Base-by-base conservation (phyloP, 2,797 vertebrate genomes). In the Epinephelus coioides region DNA sequence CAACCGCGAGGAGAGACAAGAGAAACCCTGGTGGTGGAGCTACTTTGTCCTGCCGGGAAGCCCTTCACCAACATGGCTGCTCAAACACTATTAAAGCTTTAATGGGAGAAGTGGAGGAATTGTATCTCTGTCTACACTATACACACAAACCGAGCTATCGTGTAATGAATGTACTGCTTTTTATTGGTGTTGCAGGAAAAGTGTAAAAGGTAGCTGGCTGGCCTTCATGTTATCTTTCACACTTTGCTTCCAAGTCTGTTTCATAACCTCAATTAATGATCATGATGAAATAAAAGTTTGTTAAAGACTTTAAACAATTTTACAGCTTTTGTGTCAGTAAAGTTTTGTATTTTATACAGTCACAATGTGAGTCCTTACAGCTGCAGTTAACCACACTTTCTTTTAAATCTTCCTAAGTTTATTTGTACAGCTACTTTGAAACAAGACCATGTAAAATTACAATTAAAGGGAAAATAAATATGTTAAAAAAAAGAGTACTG, bases 21-120 rank as follows among this genome's bases (percentile, higher is more conserved):
- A 96, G 88, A 98, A 97, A 83, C 98, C 98, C 0, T 98, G 97
- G 98, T 99, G 98, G 98, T 99, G 98, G 98, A 95, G 92, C 12
- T 99, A 99, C 86, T 98, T 99, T 86, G 91, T 91, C 6, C 93
- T 89, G 1, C 81, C 96, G 0, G 95, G 94, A 34, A 90, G 85
- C 3, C 90, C 95, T 3, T 89, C 94, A 12, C 97, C 98, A 0
- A 94, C 95, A 69, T 99, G 98, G 98, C 92, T 99, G 77, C 96
- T 99, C 40, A 97, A 96, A 87, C 94, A 95, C 46, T 91, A 93
- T 71, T 94, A 90, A 86, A 85, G 76, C 40, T 15, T 21, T 57
- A 17, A 74, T 7, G 43, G 25, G 25, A 77, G 73, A 40, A 53
- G 61, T 49, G 1, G 43, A 76, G 25, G 14, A 25, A 15, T 1